Conservation (phyloP, 1,140 invertebrate species). For the Drosophila azteca region DNA sequence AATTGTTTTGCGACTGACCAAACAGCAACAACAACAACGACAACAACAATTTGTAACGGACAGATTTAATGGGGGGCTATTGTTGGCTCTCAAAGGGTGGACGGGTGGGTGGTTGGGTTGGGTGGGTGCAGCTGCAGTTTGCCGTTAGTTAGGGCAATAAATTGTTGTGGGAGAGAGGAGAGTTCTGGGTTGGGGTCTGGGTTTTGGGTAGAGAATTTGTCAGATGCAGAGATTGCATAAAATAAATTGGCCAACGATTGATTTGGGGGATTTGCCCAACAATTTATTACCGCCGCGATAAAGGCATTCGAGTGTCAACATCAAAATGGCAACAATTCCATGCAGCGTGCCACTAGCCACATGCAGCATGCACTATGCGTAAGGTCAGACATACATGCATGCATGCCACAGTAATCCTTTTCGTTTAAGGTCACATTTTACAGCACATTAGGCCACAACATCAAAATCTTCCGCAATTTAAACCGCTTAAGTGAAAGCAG, state of each 20-base stretch:
- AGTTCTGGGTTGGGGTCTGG: neutral
- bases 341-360: slow-evolving; percentile 20
- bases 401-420: neutral
- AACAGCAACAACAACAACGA: slow-evolving; percentile 49
- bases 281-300: slow-evolving; percentile 53
- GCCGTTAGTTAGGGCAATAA: slow-evolving; percentile 57
- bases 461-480: slow-evolving; percentile 21
- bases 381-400: no score
- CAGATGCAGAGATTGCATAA: slow-evolving; percentile 58
- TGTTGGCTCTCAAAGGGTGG: slow-evolving; percentile 18
- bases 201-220: slow-evolving; percentile 27
- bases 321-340: slow-evolving; percentile 53
- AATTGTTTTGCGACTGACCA: slow-evolving; percentile 78
- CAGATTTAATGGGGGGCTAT: slow-evolving; percentile 58
- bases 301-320: slow-evolving; percentile 55
- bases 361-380: slow-evolving; percentile 17
- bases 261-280: slow-evolving; percentile 58
- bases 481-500: slow-evolving; percentile 41
- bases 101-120: slow-evolving; percentile 1
- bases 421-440: slow-evolving; percentile 37
- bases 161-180: slow-evolving; percentile 33
- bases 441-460: slow-evolving; percentile 43
- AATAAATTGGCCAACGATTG: slow-evolving; percentile 72
- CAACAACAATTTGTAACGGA: slow-evolving; percentile 41
- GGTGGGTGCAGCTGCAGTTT: slow-evolving; percentile 51